These are phyloP conservation scores for Meda fulgida DNA, from an alignment of 2,797 vertebrate species.

Conservation along the genomic window DNA sequence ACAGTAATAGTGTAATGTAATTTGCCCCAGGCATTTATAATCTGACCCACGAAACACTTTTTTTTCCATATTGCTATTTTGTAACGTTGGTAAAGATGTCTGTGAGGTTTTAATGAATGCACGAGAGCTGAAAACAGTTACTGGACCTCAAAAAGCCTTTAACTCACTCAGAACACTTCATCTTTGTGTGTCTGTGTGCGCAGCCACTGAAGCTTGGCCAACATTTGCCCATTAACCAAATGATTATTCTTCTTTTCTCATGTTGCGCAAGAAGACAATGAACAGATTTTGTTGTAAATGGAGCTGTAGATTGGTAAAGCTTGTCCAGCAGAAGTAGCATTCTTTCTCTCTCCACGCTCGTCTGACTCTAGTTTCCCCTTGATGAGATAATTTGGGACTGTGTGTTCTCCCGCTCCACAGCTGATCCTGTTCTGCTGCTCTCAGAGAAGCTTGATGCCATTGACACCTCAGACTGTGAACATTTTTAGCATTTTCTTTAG, in stretches of 20 bases:
- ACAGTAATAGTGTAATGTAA: slow-evolving; percentile 16
- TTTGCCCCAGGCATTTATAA: background rate
- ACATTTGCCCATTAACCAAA: slow-evolving; percentile 30
- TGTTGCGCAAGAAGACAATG: slow-evolving; percentile 27
- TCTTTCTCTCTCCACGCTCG: slow-evolving; percentile 41
- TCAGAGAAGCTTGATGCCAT: slow-evolving; percentile 13
- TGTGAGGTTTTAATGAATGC: background rate
- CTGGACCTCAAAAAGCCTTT: background rate
- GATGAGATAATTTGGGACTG: slow-evolving; percentile 58
- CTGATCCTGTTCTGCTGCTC: slow-evolving; percentile 12
- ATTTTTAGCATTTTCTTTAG: background rate
- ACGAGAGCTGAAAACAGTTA: background rate
- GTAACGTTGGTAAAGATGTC: background rate
- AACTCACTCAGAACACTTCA: background rate
- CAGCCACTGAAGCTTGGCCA: slow-evolving; percentile 14
- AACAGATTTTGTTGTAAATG: slow-evolving; percentile 48
- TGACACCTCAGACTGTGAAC: background rate
- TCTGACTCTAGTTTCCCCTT: slow-evolving; percentile 62
- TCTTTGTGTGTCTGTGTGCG: background rate
- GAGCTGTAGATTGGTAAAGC: slow-evolving; percentile 46
- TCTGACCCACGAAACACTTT: background rate
- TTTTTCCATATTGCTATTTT: background rate
- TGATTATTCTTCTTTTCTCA: slow-evolving; percentile 16
- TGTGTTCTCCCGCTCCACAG: background rate
- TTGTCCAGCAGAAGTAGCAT: slow-evolving; percentile 39